Conservation (phyloP, 2,113 vertebrate genomes). For the Eretmodus cyanostictus region DNA sequence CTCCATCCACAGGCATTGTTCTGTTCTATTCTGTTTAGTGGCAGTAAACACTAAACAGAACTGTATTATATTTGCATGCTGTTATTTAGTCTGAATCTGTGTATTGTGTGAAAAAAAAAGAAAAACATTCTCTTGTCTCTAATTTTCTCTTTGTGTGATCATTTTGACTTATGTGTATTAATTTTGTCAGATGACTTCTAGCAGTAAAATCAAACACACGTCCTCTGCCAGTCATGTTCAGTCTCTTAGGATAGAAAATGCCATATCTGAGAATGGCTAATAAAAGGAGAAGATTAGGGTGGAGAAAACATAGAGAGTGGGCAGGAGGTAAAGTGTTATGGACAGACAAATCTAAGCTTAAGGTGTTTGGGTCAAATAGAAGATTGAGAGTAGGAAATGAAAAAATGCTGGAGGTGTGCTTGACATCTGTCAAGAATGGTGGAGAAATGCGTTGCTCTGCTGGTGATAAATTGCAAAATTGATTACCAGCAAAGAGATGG, state of each 20-base stretch:
- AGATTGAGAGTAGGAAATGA: not conserved
- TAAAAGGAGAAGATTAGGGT: not conserved
- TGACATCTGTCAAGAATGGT: not conserved
- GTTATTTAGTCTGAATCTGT: not conserved
- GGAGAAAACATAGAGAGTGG: not conserved
- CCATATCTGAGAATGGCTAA: not conserved
- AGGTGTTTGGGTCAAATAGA: not conserved
- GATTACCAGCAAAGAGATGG: not conserved
- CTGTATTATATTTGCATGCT: not conserved
- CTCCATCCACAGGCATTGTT: not conserved
- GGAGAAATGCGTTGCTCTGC: not conserved
- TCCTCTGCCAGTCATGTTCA: not conserved
- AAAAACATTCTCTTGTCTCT: not conserved
- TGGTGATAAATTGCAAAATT: not conserved
- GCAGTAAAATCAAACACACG: not conserved
- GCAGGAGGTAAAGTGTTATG: not conserved
- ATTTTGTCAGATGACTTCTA: not conserved
- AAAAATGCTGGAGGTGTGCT: not conserved
- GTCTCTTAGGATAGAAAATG: not conserved
- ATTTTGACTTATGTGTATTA: not conserved
- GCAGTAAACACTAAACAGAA: not conserved
- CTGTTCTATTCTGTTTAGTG: not conserved
- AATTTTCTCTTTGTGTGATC: not conserved
- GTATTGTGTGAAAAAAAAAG: not conserved
- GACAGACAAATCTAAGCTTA: not conserved